Evolutionary conservation across 30 jellyfish, hydroid and myxozoan species (phyloP), one percentile per base, ranked within the genome.

Genomic region (Aurelia coerulea): DNA sequence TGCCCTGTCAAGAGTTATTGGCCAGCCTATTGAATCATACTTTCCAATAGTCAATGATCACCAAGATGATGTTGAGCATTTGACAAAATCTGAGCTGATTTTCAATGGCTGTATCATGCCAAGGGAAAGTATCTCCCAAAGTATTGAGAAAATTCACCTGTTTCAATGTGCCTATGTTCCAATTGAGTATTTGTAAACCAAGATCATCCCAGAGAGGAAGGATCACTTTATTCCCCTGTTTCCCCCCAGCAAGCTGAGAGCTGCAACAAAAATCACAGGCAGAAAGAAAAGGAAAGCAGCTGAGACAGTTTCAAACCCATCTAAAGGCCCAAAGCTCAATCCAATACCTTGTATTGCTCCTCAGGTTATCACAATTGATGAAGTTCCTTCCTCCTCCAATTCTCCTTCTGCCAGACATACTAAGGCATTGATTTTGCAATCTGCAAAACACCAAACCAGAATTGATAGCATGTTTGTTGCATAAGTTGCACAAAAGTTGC

Each of bases 211-310:
- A 11, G 65, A 62, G 49, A 41, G 46, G 15, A 74, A 73, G 53
- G 53, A 85, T 51, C 94, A 75, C 32, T 85, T 56, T 85, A 90
- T 85, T 4, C 89, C 74, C 23, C 37, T 85, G 53, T 39, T 65
- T 18, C 33, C 42, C 10, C 73, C 34, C 2, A 4, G 13, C 17
- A 17, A 18, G 4, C 18, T 23, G 4, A 60, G 1, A 78, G 64
- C 64, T 15, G 13, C 39, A 41, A 14, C 37, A 16, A 14, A 17
- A 16, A 58, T 11, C 12, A 53, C 16, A 14, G 0, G 31, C 23
- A 59, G 73, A 53, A 60, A 14, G 3, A 13, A 13, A 14, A 29
- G 63, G 31, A 60, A 31, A 29, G 18, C 23, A 5, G 13, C 32
- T 16, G 33, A 15, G 15, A 19, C 53, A 63, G 74, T 9, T 31